A percentile compares a stretch with the other conserved stretches of the same genome.
phyloP scores from a whole-genome alignment of 2,888 invertebrate species.

The Habrosyne pyritoides region DNA sequence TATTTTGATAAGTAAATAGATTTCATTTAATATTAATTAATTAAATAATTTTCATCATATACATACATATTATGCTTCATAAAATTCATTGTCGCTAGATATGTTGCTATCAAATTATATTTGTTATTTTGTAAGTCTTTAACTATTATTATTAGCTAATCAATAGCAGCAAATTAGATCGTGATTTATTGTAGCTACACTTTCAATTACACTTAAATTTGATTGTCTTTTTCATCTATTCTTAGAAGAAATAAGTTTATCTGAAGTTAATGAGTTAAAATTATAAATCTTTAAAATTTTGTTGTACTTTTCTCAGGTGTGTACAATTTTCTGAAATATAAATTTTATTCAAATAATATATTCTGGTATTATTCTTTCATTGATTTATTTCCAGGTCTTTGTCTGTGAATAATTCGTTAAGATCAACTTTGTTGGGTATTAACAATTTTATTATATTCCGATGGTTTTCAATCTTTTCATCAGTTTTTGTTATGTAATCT shows the following conservation, averaged over 20 bases:
- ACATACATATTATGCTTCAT: conserved; percentile 45
- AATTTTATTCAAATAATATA: conserved; percentile 75
- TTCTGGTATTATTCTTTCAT: conserved; percentile 55
- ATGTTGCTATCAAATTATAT: conserved; percentile 48
- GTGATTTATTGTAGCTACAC: conserved; percentile 60
- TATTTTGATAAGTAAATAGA: conserved; percentile 40
- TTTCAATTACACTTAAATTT: conserved; percentile 53
- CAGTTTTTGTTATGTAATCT: conserved; percentile 57
- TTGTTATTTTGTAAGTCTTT: conserved; percentile 45
- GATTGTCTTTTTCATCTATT: conserved; percentile 74
- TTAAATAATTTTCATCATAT: conserved; percentile 40
- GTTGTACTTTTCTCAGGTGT: conserved; percentile 80
- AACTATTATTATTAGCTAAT: conserved; percentile 55
- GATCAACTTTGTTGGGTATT: conserved; percentile 38
- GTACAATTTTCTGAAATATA: conserved; percentile 83
- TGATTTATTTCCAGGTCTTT: conserved; percentile 53
- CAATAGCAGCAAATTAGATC: conserved; percentile 51
- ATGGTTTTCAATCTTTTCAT: conserved; percentile 60
- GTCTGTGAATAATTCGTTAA: conserved; percentile 56
- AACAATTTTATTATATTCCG: conserved; percentile 45
- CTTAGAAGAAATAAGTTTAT: conserved; percentile 60
- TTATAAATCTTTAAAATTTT: conserved; percentile 65
- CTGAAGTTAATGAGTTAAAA: conserved; percentile 64
- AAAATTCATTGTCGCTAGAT: conserved; percentile 49
- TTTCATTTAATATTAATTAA: conserved; percentile 23